Evolutionary conservation across 2,888 invertebrate genomes (phyloP).

Genomic region (Cantharis rustica): DNA sequence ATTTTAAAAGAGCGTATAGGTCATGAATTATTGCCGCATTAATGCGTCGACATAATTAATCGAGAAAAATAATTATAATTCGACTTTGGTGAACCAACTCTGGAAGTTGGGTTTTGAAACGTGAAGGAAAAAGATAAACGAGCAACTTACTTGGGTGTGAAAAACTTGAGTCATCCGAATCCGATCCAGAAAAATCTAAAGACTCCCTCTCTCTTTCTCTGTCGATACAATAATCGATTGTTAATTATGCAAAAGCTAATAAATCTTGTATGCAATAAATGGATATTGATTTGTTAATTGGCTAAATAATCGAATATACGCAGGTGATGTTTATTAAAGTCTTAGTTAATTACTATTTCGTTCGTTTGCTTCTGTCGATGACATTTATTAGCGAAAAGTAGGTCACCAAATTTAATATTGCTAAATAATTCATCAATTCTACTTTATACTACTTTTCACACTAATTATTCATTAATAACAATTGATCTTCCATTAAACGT

Average conservation of each 20-base stretch:
- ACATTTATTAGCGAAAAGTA: neutral
- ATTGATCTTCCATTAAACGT: neutral
- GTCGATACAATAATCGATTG: neutral
- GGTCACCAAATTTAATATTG: constrained; percentile 10
- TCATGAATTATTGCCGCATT: neutral
- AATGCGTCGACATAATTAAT: neutral
- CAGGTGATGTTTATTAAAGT: constrained; percentile 17
- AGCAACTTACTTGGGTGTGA: neutral
- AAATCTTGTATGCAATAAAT: neutral
- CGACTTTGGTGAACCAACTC: neutral
- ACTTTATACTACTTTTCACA: neutral
- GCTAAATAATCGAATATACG: constrained; percentile 12
- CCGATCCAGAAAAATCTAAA: neutral
- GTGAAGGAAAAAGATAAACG: neutral
- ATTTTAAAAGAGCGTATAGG: neutral
- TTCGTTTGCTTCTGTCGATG: constrained; percentile 7
- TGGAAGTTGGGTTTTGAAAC: neutral
- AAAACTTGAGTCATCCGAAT: neutral
- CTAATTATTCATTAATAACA: neutral
- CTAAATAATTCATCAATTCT: neutral
- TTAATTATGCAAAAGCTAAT: neutral
- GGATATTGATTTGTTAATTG: constrained; percentile 24
- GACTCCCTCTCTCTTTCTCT: neutral
- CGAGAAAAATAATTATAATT: neutral
- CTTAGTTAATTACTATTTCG: constrained; percentile 22